Base-by-base conservation (phyloP, 2,888 invertebrate species). In the Ceratothoa steindachneri region DNA sequence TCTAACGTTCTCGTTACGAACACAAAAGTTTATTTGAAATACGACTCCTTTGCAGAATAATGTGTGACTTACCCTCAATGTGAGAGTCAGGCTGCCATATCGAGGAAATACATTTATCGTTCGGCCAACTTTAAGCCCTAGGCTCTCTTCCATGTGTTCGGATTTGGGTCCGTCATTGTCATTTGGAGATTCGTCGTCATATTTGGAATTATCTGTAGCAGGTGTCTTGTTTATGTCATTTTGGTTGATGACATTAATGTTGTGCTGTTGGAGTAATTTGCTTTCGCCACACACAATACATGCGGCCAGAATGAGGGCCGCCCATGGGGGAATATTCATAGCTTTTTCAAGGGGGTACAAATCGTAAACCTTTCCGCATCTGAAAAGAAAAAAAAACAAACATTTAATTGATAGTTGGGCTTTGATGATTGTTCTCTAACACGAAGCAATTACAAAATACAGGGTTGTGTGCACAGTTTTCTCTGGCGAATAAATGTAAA, bases 21-120 rank as follows among this genome's bases (percentile, higher is more conserved):
- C n/a, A n/a, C n/a, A n/a, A n/a, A n/a, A n/a, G n/a, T n/a, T n/a
- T n/a, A n/a, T n/a, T n/a, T n/a, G n/a, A n/a, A n/a, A n/a, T n/a
- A n/a, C n/a, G n/a, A n/a, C n/a, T n/a, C n/a, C n/a, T n/a, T n/a
- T n/a, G n/a, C n/a, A n/a, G n/a, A n/a, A n/a, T n/a, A n/a, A n/a
- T n/a, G n/a, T n/a, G n/a, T n/a, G n/a, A n/a, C n/a, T n/a, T 7
- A 78, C 78, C 73, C 75, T 78, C n/a, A 78, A 71, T n/a, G 78
- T 75, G 29, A 78, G 72, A 9, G 78, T 74, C n/a, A 78, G 73
- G 67, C 73, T 75, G 22, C 78, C 78, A 60, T 75, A 78, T 72
- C 78, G 60, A 9, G 78, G 73, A 1, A 78, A 70, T 30, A 78
- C 66, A 31, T 78, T 78, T 30, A 78, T 66, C 2, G 78, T 75